phyloP scores from a whole-genome alignment of 2,888 invertebrate genomes.

The Orchestes rusci region DNA sequence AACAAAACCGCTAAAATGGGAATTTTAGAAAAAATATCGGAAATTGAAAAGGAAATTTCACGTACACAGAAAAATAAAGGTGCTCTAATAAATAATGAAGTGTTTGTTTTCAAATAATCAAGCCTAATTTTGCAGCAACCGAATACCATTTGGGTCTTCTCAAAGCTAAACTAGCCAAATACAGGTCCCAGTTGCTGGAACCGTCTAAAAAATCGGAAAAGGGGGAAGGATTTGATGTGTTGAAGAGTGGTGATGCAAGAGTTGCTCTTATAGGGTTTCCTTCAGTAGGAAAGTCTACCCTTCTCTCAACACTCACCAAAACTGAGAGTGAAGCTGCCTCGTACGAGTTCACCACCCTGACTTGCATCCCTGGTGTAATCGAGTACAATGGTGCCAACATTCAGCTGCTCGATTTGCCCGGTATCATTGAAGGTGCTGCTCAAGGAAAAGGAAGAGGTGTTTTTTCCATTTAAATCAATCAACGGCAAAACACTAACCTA shows the following conservation, averaged over 20 bases:
- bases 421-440: conserved; percentile 90
- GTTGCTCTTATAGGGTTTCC: conserved; percentile 98
- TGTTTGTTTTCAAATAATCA: background rate
- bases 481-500: too few species aligned
- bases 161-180: conserved; percentile 95
- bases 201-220: conserved; percentile 92
- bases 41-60: conserved; percentile 97
- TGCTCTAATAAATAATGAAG: conserved; percentile 36
- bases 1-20: conserved; percentile 65
- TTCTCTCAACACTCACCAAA: conserved; percentile 89
- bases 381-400: conserved; percentile 98
- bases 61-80: conserved; percentile 99
- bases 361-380: conserved; percentile 98
- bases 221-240: conserved; percentile 97
- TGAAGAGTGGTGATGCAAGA: conserved; percentile 98
- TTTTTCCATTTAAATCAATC: too few species aligned
- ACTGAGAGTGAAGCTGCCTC: conserved; percentile 96
- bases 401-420: conserved; percentile 75
- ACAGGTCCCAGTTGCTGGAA: conserved; percentile 88
- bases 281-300: conserved; percentile 96
- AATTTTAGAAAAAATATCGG: conserved; percentile 96
- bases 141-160: conserved; percentile 97
- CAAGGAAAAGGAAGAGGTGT: conserved; percentile 55
- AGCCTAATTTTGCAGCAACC: conserved; percentile 68
- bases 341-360: conserved; percentile 98